phyloP scores from a whole-genome alignment of 2,888 invertebrate genomes.

The Sarcophaga caerulescens region DNA sequence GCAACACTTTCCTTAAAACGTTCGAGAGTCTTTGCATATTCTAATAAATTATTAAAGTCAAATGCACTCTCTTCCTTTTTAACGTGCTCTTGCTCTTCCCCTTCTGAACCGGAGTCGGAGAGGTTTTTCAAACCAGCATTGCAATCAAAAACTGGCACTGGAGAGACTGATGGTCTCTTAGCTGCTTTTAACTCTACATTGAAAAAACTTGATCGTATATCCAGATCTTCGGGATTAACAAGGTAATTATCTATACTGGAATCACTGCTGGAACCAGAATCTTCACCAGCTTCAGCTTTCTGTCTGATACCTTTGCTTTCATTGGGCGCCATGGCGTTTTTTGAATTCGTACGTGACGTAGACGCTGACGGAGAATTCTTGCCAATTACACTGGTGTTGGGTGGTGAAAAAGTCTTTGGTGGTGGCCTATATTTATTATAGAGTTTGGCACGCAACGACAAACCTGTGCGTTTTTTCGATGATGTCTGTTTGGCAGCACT shows the following conservation, averaged over 20 bases:
- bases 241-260: conserved; percentile 83
- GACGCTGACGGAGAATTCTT: conserved; percentile 76
- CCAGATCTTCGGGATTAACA: conserved; percentile 82
- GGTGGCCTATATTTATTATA: conserved; percentile 79
- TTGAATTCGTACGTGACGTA: conserved; percentile 75
- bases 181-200: conserved; percentile 69
- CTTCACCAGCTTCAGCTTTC: conserved; percentile 65
- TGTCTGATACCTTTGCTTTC: conserved; percentile 70
- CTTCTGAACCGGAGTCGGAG: conserved; percentile 78
- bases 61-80: conserved; percentile 72
- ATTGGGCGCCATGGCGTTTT: conserved; percentile 78
- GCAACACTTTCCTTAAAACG: conserved; percentile 82
- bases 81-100: conserved; percentile 74
- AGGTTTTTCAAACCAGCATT: conserved; percentile 77
- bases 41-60: conserved; percentile 82
- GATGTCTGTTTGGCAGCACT: conserved; percentile 70
- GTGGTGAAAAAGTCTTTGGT: conserved; percentile 75
- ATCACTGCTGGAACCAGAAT: conserved; percentile 71
- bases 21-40: conserved; percentile 84
- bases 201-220: conserved; percentile 83
- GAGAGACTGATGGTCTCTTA: conserved; percentile 67
- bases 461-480: conserved; percentile 74
- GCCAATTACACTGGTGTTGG: conserved; percentile 61
- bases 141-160: conserved; percentile 78
- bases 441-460: conserved; percentile 76